Percentiles rank a stretch among this genome's conserved stretches.
phyloP scores from a whole-genome alignment of 64 coral and sea anemone species.

The Hydrozoanthus tunicans region DNA sequence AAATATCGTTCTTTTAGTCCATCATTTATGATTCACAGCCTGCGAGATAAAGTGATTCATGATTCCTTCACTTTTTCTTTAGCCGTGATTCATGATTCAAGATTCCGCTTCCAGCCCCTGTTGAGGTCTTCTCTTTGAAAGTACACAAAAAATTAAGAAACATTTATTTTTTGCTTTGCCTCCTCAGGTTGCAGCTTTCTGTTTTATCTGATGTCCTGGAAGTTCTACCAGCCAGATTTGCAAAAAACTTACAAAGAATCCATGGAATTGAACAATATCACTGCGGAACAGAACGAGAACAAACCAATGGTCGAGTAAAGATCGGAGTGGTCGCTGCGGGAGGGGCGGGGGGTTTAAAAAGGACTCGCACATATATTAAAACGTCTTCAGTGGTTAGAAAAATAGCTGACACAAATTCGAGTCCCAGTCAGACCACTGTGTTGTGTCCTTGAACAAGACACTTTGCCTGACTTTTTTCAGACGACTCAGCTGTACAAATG shows the following conservation, averaged over 20 bases:
- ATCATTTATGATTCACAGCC: background rate
- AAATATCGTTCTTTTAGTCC: background rate
- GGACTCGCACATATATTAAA: too few relatives aligned
- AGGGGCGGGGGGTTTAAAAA: too few relatives aligned
- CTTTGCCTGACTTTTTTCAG: too few relatives aligned
- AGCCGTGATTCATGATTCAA: too few relatives aligned
- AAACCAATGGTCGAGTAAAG: background rate
- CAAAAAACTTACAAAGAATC: slow-evolving; percentile 1
- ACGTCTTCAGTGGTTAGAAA: too few relatives aligned
- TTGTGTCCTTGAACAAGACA: too few relatives aligned
- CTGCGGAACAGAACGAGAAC: background rate
- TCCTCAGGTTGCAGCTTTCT: slow-evolving; percentile 9
- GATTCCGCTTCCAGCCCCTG: background rate
- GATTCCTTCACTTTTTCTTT: too few relatives aligned
- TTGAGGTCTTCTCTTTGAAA: background rate
- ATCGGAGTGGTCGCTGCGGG: too few relatives aligned
- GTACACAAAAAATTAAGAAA: background rate
- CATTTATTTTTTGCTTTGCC: background rate
- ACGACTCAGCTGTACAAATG: too few relatives aligned
- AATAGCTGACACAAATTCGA: too few relatives aligned
- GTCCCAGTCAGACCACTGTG: too few relatives aligned
- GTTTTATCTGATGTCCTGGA: slow-evolving; percentile 21
- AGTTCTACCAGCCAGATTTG: slow-evolving; percentile 20
- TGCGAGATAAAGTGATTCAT: too few relatives aligned
- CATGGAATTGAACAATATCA: background rate